Evolutionary conservation across 1,140 invertebrate species (phyloP).

Genomic region (Saccostrea glomerata): DNA sequence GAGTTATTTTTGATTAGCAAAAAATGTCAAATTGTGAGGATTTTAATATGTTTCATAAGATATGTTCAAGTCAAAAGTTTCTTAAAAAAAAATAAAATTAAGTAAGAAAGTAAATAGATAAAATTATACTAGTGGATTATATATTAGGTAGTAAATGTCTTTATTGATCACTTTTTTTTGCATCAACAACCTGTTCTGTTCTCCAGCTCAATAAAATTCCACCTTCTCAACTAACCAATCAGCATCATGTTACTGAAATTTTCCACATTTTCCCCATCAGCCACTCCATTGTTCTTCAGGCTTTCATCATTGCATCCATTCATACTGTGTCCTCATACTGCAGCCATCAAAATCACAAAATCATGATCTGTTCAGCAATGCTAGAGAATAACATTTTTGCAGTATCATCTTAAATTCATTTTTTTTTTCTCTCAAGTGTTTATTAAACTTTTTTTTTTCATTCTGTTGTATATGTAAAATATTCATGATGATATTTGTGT

Average conservation of each 20-base stretch:
- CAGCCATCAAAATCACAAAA: not conserved
- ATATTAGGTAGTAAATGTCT: not conserved
- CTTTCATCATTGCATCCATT: not conserved
- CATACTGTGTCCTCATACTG: not conserved
- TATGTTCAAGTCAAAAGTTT: too few species aligned
- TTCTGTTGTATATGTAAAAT: not conserved
- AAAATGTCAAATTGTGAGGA: not conserved
- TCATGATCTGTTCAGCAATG: not conserved
- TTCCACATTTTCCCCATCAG: slow-evolving; percentile 18
- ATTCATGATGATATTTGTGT: not conserved
- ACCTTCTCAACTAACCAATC: not conserved
- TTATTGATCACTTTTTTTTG: not conserved
- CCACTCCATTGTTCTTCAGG: not conserved
- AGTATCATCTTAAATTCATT: not conserved
- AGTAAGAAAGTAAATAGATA: not conserved
- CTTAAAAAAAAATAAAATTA: too few species aligned
- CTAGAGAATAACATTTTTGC: not conserved
- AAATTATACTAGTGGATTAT: not conserved
- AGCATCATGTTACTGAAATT: not conserved
- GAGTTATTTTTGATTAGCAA: not conserved
- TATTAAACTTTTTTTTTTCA: not conserved
- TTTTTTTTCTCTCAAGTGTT: not conserved
- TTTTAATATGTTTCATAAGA: too few species aligned
- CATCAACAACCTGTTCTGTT: not conserved
- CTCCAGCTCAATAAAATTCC: not conserved